phyloP scores from a whole-genome alignment of 2,113 vertebrate genomes.

The Podarcis muralis region DNA sequence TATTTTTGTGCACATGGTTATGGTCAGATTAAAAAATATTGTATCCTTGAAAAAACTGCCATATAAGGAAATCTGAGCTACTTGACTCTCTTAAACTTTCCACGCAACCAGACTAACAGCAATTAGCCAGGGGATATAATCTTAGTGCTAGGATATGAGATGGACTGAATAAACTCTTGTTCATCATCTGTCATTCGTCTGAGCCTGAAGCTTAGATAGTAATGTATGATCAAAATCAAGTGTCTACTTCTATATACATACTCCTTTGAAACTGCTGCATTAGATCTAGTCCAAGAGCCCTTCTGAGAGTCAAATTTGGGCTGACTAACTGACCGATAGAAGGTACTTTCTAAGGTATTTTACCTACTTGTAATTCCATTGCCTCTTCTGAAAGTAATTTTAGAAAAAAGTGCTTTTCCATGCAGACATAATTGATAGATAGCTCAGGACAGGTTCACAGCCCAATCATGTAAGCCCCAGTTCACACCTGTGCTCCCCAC shows the following conservation, averaged over 20 bases:
- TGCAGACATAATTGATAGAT: neutral
- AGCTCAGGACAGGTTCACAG: neutral
- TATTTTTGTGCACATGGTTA: neutral
- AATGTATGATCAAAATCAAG: neutral
- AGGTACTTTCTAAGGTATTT: neutral
- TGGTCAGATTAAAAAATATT: neutral
- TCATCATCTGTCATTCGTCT: neutral
- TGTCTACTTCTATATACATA: slow-evolving; percentile 31
- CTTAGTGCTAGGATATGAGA: neutral
- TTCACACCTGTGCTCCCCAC: neutral
- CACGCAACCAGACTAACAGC: neutral
- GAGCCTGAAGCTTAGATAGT: neutral
- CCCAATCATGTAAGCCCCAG: neutral
- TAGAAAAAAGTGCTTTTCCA: neutral
- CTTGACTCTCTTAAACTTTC: neutral
- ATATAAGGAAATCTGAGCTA: neutral
- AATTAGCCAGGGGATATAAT: neutral
- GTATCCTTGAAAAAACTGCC: neutral
- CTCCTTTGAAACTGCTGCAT: slow-evolving; percentile 11
- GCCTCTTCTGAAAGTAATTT: slow-evolving; percentile 3
- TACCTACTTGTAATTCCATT: slow-evolving; percentile 7
- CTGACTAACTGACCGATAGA: neutral
- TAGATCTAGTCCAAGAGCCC: neutral
- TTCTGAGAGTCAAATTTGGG: slow-evolving; percentile 19
- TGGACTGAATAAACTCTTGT: neutral